Base-by-base conservation (phyloP, 2,113 vertebrate genomes). In the Mandrillus leucophaeus region DNA sequence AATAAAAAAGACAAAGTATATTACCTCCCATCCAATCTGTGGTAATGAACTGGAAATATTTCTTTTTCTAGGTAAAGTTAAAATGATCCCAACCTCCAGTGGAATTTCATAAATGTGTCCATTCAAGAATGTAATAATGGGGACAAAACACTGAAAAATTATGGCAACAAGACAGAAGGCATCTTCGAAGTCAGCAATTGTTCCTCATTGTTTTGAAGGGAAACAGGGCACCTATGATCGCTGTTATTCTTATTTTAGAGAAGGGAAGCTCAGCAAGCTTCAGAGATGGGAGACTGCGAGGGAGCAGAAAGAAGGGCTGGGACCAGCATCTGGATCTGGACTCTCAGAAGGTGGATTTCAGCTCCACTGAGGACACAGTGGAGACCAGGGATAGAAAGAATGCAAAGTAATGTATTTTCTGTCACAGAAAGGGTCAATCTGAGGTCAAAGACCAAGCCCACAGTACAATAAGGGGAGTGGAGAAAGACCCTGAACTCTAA, bases 1-100 rank as follows among this genome's bases (percentile, higher is more conserved):
- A 61, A 95, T 43, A 94, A 95, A 66, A 96, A 35, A 79, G 12
- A 98, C 14, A 40, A 82, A 90, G 50, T 32, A 2, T 45, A 5
- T 96, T 94, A 91, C 5, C 76, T 64, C 59, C 25, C 38, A 11
- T 43, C 61, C 48, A 16, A 1, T 6, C 20, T 25, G 72, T 3
- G 72, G 70, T 11, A 40, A 86, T 6, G 76, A 90, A 35, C 23
- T 0, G 11, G 59, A 48, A 30, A 8, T 1, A 8, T 2, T 43
- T 30, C 4, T 6, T 59, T 86, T 50, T 78, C 80, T 30, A 73
- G 40, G 30, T 0, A 38, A 3, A 76, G 68, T n/a, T 32, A 43
- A 48, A 64, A 90, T 2, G 22, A 90, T 38, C 52, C 38, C 55
- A 23, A 12, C 4, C 32, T 12, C 52, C 73, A 20, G 1, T 11